Evolutionary conservation across 2,888 invertebrate genomes (phyloP), one percentile per base, ranked within the genome.

Genomic region (Agrotis ipsilon): DNA sequence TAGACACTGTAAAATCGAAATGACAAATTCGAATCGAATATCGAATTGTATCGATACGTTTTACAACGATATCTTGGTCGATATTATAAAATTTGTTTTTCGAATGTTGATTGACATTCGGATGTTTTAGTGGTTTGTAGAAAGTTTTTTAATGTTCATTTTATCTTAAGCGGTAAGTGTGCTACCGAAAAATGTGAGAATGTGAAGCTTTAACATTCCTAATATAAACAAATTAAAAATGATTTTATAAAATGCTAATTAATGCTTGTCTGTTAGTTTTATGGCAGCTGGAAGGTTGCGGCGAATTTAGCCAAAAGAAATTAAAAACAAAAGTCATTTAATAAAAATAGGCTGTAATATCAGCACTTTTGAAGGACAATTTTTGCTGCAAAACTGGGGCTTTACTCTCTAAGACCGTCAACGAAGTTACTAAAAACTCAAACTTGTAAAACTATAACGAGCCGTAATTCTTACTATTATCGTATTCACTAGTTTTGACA

Each of bases 1-100:
- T 91, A 90, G 90, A 85, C 88, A 89, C 89, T 89, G 89, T 93
- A 91, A 92, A 93, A 84, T 75, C 55, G 80, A 85, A 90, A 90
- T 88, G 90, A 91, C 91, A 89, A 88, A 88, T 88, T 80, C 86
- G 70, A 77, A 73, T 81, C 70, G 61, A 79, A 82, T 75, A 79
- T 70, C 48, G 63, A 75, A 76, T 88, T 84, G 85, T 75, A 85
- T 87, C 86, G 78, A 77, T 77, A 84, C 79, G 76, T 84, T 90
- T 89, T 87, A 88, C 80, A 86, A 82, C 80, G 85, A 84, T 87
- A 86, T 88, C 87, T 88, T 86, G 83, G 86, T 85, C 81, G 84
- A 87, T 88, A 86, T 82, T 81, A 69, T 76, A 82, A 82, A 84
- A 84, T 84, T 84, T 76, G 80, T 84, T 80, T 80, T 78, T 73